Evolutionary conservation across 2,888 invertebrate species (phyloP).

Genomic region (Nemapogon koenigi): DNA sequence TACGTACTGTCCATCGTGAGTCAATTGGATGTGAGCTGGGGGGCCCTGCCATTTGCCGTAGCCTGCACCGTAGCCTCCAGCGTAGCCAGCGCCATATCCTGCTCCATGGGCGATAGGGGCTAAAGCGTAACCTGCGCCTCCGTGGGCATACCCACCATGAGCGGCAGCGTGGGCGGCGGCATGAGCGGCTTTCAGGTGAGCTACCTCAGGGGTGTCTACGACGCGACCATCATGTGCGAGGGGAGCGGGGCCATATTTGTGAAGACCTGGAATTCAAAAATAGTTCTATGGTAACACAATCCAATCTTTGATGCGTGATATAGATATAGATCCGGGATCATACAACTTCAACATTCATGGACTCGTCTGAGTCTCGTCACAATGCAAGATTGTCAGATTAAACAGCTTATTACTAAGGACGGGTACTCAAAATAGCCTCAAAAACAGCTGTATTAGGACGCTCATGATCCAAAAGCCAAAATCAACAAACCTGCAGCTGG

Average conservation of each 20-base stretch:
- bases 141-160: constrained; percentile 31
- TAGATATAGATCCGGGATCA: too few species aligned
- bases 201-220: constrained; percentile 60
- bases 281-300: too few species aligned
- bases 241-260: constrained; percentile 58
- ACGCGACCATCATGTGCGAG: constrained; percentile 58
- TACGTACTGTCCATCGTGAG: constrained; percentile 58
- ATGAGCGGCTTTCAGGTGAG: constrained; percentile 64
- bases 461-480: too few species aligned
- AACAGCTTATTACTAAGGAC: too few species aligned
- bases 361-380: too few species aligned
- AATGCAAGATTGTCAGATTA: too few species aligned
- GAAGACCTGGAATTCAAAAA: constrained; percentile 43
- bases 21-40: constrained; percentile 55
- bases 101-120: constrained; percentile 20
- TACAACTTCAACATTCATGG: too few species aligned
- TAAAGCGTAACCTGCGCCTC: constrained; percentile 18
- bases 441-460: too few species aligned
- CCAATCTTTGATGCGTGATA: too few species aligned
- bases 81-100: constrained; percentile 27
- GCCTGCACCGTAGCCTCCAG: constrained; percentile 35
- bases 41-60: constrained; percentile 58
- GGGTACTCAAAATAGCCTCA: too few species aligned
- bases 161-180: constrained; percentile 51
- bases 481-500: constrained; percentile 52